Evolutionary conservation across 1,140 invertebrate species (phyloP).

Genomic region (Cydia splendana): DNA sequence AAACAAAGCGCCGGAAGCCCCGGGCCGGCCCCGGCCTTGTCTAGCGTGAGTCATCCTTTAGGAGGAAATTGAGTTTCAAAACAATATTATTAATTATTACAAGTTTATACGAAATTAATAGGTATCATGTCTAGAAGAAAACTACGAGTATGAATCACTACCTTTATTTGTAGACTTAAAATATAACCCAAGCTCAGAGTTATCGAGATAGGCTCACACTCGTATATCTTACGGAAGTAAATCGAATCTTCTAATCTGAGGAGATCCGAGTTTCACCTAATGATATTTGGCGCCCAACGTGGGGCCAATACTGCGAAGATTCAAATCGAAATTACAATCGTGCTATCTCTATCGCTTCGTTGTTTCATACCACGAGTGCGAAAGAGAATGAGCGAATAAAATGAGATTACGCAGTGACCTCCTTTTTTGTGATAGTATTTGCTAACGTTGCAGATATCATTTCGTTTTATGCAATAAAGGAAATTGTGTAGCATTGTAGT

Average conservation of each 20-base stretch:
- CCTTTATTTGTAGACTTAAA: neutral
- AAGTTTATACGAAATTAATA: neutral
- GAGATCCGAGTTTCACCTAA: constrained; percentile 22
- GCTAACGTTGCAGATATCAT: neutral
- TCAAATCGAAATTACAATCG: constrained; percentile 2
- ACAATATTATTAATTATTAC: neutral
- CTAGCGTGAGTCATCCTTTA: too few species aligned
- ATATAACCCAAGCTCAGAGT: constrained; percentile 7
- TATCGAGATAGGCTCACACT: constrained; percentile 11
- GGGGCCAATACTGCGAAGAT: constrained; percentile 10
- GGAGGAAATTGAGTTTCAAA: too few species aligned
- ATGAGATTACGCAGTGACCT: neutral
- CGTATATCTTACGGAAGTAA: constrained; percentile 30
- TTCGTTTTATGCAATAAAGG: neutral
- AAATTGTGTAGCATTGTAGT: neutral
- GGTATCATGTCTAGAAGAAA: neutral
- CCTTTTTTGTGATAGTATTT: neutral
- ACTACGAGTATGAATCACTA: neutral
- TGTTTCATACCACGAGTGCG: neutral
- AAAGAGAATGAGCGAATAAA: neutral
- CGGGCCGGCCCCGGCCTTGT: too few species aligned
- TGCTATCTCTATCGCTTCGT: neutral
- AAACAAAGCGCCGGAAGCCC: too few species aligned
- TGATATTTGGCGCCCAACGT: constrained; percentile 29
- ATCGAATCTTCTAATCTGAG: constrained; percentile 25